Conservation (phyloP, 1,140 invertebrate species). For the Stenopsyche tienmushanensis region DNA sequence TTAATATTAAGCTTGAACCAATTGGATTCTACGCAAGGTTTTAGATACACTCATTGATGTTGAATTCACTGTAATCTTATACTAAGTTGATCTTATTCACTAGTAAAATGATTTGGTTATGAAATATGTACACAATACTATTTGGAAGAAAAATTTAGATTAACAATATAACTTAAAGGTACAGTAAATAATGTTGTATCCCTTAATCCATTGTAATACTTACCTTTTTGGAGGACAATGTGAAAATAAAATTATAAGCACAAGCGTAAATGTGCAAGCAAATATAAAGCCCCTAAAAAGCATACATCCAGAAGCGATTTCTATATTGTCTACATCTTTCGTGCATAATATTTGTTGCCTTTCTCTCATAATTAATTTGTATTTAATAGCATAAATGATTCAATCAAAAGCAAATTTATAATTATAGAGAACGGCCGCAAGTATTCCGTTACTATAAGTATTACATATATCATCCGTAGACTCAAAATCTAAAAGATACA, state of each 20-base stretch:
- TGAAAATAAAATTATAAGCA: slow-evolving; percentile 11
- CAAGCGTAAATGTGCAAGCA: slow-evolving; percentile 34
- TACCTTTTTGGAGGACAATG: neutral
- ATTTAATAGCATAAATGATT: neutral
- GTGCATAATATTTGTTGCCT: slow-evolving; percentile 38
- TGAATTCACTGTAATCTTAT: too few species aligned
- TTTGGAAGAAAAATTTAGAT: too few species aligned
- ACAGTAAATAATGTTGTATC: too few species aligned
- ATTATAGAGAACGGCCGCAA: slow-evolving; percentile 32
- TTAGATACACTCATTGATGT: too few species aligned
- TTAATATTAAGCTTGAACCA: too few species aligned
- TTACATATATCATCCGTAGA: neutral
- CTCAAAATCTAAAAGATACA: slow-evolving; percentile 29
- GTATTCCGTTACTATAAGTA: neutral
- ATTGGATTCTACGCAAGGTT: too few species aligned
- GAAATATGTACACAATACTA: too few species aligned
- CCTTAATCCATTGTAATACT: too few species aligned
- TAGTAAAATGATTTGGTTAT: too few species aligned
- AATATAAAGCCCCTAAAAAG: slow-evolving; percentile 36
- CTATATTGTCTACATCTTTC: slow-evolving; percentile 20
- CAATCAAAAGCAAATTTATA: neutral
- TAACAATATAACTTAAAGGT: too few species aligned
- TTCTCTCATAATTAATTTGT: slow-evolving; percentile 23
- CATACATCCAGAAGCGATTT: slow-evolving; percentile 21
- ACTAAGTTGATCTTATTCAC: too few species aligned